Percentiles rank a stretch among this genome's conserved stretches.
Conservation (phyloP, 1,140 invertebrate genomes). For the Calosoma granatense region DNA sequence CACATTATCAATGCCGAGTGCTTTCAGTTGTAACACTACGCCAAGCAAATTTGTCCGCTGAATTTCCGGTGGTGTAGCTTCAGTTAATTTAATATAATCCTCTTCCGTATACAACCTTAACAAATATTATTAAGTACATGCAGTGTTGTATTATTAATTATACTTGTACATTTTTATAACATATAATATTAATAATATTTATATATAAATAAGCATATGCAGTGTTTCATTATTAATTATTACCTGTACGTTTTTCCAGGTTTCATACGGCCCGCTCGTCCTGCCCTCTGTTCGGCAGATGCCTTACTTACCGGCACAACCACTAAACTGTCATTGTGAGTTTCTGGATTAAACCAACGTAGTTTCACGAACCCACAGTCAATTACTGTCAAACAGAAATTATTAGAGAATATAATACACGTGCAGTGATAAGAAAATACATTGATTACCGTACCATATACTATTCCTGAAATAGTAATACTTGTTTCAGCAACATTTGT, state of each 20-base stretch:
- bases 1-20: constrained; percentile 87
- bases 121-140: not conserved
- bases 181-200: not conserved
- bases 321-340: constrained; percentile 76
- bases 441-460: constrained; percentile 53
- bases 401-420: not conserved
- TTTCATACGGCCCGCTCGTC: constrained; percentile 76
- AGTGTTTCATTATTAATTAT: constrained; percentile 1
- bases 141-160: not conserved
- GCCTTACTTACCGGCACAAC: constrained; percentile 79
- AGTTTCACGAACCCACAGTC: constrained; percentile 97
- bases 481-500: constrained; percentile 98
- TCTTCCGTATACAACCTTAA: constrained; percentile 65
- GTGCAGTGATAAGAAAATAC: not conserved
- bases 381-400: constrained; percentile 58
- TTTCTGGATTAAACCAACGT: constrained; percentile 76
- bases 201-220: not conserved
- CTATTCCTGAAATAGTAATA: constrained; percentile 74
- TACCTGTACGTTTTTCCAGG: constrained; percentile 75
- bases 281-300: constrained; percentile 84
- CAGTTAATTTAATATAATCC: constrained; percentile 59
- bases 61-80: constrained; percentile 82
- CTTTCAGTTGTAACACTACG: constrained; percentile 86
- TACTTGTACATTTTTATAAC: constrained; percentile 65
- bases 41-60: constrained; percentile 77